Evolutionary conservation across 2,888 invertebrate species (phyloP).

Genomic region (Ochlodes sylvanus): DNA sequence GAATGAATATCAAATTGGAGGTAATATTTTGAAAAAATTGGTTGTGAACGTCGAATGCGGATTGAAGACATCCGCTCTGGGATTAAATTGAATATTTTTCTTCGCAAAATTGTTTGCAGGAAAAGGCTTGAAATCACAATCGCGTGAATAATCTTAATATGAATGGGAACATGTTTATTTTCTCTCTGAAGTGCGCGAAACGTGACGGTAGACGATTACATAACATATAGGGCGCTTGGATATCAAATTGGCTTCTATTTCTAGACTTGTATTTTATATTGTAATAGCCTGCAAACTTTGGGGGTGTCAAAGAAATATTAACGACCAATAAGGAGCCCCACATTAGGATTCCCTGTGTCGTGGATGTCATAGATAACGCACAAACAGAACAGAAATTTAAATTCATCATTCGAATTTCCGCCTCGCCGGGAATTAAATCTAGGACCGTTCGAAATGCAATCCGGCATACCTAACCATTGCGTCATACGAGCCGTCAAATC

Average conservation of each 20-base stretch:
- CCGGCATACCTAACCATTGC: no score
- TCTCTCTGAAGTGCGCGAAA: slow-evolving; percentile 7
- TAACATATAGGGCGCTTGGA: not conserved
- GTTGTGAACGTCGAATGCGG: slow-evolving; percentile 24
- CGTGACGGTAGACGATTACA: slow-evolving; percentile 1
- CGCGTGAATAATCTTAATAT: slow-evolving; percentile 28
- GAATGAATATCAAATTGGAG: slow-evolving; percentile 43
- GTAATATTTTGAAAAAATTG: slow-evolving; percentile 31
- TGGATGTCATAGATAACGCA: no score
- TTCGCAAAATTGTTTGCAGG: slow-evolving; percentile 25
- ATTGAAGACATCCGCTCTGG: slow-evolving; percentile 32
- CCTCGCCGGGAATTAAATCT: no score
- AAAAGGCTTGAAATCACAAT: slow-evolving; percentile 28
- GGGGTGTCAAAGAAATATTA: no score
- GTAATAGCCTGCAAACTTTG: not conserved
- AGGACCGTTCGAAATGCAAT: no score
- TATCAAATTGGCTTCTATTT: not conserved
- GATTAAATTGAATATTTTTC: slow-evolving; percentile 30
- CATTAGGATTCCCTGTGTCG: no score
- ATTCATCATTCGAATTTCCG: no score
- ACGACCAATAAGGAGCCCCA: no score
- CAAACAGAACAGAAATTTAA: no score
- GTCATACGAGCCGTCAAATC: no score
- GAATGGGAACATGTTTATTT: slow-evolving; percentile 25
- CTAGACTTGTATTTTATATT: not conserved